Conservation (phyloP, 2,888 invertebrate species). For the Timema podura region DNA sequence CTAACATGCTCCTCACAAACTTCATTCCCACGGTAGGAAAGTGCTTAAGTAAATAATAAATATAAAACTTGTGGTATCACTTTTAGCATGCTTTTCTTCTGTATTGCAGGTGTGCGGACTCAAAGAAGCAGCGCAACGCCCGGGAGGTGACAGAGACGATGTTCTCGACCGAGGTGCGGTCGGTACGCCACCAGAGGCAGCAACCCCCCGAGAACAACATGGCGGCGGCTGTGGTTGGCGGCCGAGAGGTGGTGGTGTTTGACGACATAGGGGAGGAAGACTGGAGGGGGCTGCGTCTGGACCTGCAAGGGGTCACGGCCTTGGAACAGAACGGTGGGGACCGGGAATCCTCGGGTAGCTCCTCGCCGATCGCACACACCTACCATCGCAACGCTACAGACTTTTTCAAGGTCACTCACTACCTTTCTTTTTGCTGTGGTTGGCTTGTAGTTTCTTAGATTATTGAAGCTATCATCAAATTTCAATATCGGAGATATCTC, state of each 20-base stretch:
- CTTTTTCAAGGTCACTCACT: constrained; percentile 46
- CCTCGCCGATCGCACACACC: constrained; percentile 42
- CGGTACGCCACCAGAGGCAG: constrained; percentile 50
- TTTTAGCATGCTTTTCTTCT: constrained; percentile 2
- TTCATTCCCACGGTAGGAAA: too few relatives aligned
- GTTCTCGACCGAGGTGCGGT: constrained; percentile 58
- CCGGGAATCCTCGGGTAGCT: constrained; percentile 36
- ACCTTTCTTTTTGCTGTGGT: not conserved
- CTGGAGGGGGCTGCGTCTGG: constrained; percentile 31
- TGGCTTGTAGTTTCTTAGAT: too few relatives aligned
- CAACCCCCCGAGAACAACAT: constrained; percentile 38
- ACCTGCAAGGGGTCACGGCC: constrained; percentile 14
- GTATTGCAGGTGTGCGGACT: constrained; percentile 35
- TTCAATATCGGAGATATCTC: too few relatives aligned
- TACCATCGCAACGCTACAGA: constrained; percentile 47
- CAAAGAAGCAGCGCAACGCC: constrained; percentile 45
- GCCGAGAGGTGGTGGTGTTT: constrained; percentile 78
- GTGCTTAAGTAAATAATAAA: constrained; percentile 27
- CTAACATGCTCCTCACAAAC: too few relatives aligned
- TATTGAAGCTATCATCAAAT: too few relatives aligned
- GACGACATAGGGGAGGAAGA: constrained; percentile 71
- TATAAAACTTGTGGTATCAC: constrained; percentile 33
- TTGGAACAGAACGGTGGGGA: constrained; percentile 12
- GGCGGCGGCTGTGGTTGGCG: constrained; percentile 62
- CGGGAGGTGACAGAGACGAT: constrained; percentile 59